phyloP scores from a whole-genome alignment of 2,113 vertebrate species.

The Eidolon helvum region DNA sequence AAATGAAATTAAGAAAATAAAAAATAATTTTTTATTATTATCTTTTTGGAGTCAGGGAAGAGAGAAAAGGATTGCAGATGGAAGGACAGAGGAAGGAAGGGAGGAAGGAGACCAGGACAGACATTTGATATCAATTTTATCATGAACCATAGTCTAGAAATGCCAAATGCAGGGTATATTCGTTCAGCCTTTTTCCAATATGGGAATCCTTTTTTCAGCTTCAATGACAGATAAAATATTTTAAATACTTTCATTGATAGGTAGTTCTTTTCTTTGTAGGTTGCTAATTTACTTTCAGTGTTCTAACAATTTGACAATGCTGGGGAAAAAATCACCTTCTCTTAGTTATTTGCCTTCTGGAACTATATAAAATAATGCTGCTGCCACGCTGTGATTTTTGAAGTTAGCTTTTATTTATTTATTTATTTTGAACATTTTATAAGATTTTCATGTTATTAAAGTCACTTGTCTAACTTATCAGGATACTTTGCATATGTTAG shows the following conservation, averaged over 20 bases:
- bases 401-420: background rate
- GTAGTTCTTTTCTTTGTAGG: background rate
- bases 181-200: background rate
- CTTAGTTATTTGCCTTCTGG: background rate
- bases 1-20: background rate
- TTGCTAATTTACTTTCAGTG: conserved; percentile 18
- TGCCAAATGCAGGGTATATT: background rate
- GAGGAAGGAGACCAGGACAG: background rate
- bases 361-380: background rate
- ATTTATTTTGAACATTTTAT: background rate
- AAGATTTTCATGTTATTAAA: background rate
- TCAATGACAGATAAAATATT: background rate
- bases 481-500: background rate
- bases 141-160: background rate
- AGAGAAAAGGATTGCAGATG: background rate
- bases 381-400: background rate
- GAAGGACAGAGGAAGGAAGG: background rate
- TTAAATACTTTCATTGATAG: conserved; percentile 26
- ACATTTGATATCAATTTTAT: background rate
- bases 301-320: background rate
- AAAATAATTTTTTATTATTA: background rate
- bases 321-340: background rate
- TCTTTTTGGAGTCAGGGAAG: background rate
- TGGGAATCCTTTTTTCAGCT: background rate
- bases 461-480: background rate